phyloP scores from a whole-genome alignment of 2,113 vertebrate species.

The Hippocampus comes region DNA sequence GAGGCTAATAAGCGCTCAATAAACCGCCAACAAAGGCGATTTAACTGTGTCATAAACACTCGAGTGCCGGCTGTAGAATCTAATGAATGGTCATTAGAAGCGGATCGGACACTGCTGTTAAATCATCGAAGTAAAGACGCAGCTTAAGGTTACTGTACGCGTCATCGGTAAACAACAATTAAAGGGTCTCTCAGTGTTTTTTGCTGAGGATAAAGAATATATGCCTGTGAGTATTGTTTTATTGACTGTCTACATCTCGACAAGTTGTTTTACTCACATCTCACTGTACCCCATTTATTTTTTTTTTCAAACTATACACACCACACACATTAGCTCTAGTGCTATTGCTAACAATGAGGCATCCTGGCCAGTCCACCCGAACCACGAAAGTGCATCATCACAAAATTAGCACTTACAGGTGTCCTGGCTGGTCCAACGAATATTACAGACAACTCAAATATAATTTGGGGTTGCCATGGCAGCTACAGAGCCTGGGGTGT shows the following conservation, averaged over 20 bases:
- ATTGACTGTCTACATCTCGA: too few relatives aligned
- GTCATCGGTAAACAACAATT: neutral
- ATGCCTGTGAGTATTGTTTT: too few relatives aligned
- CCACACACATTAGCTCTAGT: neutral
- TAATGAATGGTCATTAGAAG: neutral
- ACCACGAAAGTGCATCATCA: too few relatives aligned
- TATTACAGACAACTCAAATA: neutral
- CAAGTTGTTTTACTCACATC: too few relatives aligned
- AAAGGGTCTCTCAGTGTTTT: too few relatives aligned
- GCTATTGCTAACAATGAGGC: neutral
- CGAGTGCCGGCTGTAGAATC: neutral
- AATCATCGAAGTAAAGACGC: neutral
- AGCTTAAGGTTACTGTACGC: neutral
- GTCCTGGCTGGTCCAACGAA: neutral
- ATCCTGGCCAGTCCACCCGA: neutral
- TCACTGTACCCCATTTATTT: too few relatives aligned
- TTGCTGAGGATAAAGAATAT: too few relatives aligned
- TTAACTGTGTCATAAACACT: slow-evolving; percentile 2
- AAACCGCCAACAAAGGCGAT: neutral
- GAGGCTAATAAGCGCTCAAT: neutral
- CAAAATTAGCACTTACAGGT: too few relatives aligned
- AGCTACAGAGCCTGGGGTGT: neutral
- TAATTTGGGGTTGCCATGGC: neutral
- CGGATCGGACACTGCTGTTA: neutral
- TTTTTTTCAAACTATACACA: neutral